Evolutionary conservation across 53 echinoderm and acorn worm species (phyloP).

Genomic region (Paracentrotus lividus): DNA sequence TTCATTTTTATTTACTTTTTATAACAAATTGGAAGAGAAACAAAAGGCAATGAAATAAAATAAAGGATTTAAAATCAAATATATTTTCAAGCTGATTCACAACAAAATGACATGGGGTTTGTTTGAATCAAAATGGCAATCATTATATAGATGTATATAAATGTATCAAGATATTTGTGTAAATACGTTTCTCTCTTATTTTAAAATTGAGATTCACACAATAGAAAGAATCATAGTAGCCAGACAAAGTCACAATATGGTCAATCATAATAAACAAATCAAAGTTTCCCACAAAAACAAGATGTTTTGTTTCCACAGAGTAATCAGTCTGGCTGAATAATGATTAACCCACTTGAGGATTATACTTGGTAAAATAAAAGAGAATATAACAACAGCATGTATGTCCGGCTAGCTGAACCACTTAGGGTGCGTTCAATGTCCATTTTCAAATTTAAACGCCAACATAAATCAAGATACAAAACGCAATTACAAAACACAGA

Average conservation of each 20-base stretch:
- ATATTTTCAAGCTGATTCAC: no score
- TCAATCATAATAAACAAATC: not conserved
- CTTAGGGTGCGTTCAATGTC: no score
- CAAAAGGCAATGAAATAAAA: not conserved
- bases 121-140: no score
- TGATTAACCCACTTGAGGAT: conserved; percentile 9
- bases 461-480: no score
- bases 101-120: no score
- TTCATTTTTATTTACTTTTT: no score
- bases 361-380: not conserved
- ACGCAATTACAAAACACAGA: no score
- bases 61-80: not conserved
- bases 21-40: not conserved
- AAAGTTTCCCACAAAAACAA: not conserved
- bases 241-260: not conserved
- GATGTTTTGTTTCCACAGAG: no score
- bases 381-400: conserved; percentile 1
- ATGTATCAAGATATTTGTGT: no score
- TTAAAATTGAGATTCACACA: not conserved
- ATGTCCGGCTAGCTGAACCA: not conserved
- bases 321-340: not conserved
- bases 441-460: no score
- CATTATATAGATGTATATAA: no score
- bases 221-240: not conserved
- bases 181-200: no score